phyloP scores from a whole-genome alignment of 2,888 invertebrate genomes.

The Fragum whitleyi region DNA sequence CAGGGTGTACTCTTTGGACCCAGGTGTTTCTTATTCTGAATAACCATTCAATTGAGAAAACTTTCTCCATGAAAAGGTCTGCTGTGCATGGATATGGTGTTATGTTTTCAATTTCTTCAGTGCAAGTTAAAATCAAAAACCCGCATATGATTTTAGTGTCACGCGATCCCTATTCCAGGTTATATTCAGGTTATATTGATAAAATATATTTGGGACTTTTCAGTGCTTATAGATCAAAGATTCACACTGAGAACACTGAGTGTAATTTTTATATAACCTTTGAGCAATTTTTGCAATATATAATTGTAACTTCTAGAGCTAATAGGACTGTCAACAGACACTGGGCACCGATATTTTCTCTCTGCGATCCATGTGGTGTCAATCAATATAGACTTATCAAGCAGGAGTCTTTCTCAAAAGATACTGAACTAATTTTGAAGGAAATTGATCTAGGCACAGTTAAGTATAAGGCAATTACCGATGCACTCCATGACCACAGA shows the following conservation, averaged over 20 bases:
- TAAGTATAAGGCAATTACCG: neutral
- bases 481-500: neutral
- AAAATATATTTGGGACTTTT: conserved; percentile 5
- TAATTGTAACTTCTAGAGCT: neutral
- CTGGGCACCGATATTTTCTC: conserved; percentile 46
- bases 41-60: neutral
- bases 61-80: conserved; percentile 16
- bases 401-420: conserved; percentile 47
- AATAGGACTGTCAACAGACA: conserved; percentile 22
- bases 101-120: neutral
- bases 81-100: conserved; percentile 18
- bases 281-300: conserved; percentile 38
- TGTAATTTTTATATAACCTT: conserved; percentile 40
- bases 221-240: neutral
- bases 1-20: conserved; percentile 46
- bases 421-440: conserved; percentile 30
- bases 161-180: conserved; percentile 46
- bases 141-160: conserved; percentile 41
- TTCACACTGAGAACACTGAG: neutral
- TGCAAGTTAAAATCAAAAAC: neutral
- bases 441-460: neutral
- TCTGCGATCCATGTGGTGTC: conserved; percentile 40
- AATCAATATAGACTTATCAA: conserved; percentile 41
- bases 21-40: conserved; percentile 35
- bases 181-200: conserved; percentile 43